Evolutionary conservation across 2,113 vertebrate species (phyloP).

Genomic region (Mystacornis crossleyi): DNA sequence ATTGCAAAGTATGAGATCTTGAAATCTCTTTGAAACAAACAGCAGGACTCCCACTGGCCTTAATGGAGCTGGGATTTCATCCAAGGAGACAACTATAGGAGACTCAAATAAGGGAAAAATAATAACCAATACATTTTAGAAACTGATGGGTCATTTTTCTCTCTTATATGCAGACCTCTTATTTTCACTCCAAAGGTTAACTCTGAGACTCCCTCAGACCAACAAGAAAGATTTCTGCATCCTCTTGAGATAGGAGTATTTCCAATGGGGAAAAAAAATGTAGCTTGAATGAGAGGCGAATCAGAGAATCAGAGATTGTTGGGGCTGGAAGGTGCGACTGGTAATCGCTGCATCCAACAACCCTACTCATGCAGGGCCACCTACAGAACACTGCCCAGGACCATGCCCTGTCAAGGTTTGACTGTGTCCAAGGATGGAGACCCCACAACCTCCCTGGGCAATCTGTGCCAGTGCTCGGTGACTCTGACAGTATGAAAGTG

Average conservation of each 20-base stretch:
- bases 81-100: background rate
- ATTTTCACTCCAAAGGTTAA: background rate
- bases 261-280: background rate
- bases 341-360: background rate
- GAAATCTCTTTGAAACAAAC: background rate
- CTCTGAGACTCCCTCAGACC: background rate
- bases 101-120: background rate
- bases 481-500: background rate
- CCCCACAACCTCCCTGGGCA: background rate
- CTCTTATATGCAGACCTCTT: background rate
- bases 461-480: rapidly evolving
- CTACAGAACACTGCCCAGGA: background rate
- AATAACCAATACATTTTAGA: background rate
- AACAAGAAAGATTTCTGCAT: background rate
- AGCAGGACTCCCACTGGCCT: background rate
- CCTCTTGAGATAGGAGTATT: background rate
- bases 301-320: background rate
- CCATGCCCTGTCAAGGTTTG: background rate
- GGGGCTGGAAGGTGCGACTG: background rate
- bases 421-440: background rate
- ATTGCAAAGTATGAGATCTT: background rate
- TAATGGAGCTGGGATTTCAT: background rate
- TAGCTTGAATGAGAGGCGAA: background rate
- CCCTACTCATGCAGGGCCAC: background rate
- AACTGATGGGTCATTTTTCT: background rate